Percentiles rank a stretch among this genome's conserved stretches.
Conservation (phyloP, 2,888 invertebrate genomes). For the Plebejus melissa region DNA sequence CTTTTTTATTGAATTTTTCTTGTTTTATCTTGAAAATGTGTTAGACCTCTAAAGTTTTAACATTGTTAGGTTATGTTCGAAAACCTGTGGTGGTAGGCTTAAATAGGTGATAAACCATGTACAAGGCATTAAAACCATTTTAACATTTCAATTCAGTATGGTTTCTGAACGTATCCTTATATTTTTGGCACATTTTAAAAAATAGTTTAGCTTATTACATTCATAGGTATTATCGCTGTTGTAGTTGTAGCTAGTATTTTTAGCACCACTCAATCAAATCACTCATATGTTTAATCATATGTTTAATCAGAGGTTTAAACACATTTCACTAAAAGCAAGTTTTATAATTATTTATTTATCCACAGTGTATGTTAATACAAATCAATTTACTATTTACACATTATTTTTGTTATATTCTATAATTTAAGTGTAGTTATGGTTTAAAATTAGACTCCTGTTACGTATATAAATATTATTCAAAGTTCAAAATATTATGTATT, state of each 20-base stretch:
- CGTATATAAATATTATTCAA: too few relatives aligned
- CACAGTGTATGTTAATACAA: too few relatives aligned
- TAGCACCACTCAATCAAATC: neutral
- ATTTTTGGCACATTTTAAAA: slow-evolving; percentile 37
- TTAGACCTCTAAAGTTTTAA: slow-evolving; percentile 13
- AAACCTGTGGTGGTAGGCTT: slow-evolving; percentile 52
- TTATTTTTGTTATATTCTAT: neutral
- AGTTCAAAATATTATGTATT: too few relatives aligned
- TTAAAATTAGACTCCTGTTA: neutral
- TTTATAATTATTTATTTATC: neutral
- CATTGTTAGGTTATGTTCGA: slow-evolving; percentile 72
- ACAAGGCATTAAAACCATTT: slow-evolving; percentile 34
- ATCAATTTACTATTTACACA: neutral
- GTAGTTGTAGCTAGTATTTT: slow-evolving; percentile 15
- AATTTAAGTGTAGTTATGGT: neutral
- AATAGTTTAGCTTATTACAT: slow-evolving; percentile 32
- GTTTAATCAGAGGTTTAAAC: neutral
- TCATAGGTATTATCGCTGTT: neutral
- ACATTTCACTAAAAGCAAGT: neutral
- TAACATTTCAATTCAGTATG: slow-evolving; percentile 47
- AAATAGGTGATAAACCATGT: slow-evolving; percentile 24
- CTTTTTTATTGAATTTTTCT: slow-evolving; percentile 3
- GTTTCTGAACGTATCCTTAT: slow-evolving; percentile 77
- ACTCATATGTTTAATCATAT: too few relatives aligned
- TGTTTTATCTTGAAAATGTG: slow-evolving; percentile 5